Evolutionary conservation across 2,797 vertebrate genomes (phyloP).

Genomic region (Esox lucius): DNA sequence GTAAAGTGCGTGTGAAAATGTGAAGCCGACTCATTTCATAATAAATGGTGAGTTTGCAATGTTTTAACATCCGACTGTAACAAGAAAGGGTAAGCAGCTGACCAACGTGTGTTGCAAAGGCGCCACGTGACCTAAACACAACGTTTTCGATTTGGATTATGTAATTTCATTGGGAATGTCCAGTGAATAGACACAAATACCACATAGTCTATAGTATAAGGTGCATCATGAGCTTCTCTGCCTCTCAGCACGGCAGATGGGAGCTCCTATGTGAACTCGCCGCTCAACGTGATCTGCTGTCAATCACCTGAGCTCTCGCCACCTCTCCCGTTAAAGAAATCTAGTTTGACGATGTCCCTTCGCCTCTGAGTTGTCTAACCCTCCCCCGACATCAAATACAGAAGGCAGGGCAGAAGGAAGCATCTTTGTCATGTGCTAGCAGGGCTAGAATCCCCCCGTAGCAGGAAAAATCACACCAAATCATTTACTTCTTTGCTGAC

Average conservation of each 20-base stretch:
- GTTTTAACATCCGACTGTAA: neutral
- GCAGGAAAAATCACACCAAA: neutral
- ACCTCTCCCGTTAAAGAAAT: neutral
- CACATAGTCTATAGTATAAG: too few species aligned
- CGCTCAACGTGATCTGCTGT: neutral
- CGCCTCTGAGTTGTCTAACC: conserved; percentile 9
- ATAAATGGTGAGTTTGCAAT: neutral
- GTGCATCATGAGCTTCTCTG: too few species aligned
- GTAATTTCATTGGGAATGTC: too few species aligned
- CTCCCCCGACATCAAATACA: neutral
- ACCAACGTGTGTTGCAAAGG: too few species aligned
- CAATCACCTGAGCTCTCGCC: neutral
- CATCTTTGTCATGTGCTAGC: neutral
- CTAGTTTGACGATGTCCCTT: conserved; percentile 16
- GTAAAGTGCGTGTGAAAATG: neutral
- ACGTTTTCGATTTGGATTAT: too few species aligned
- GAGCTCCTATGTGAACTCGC: neutral
- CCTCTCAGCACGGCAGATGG: too few species aligned
- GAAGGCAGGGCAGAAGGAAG: neutral
- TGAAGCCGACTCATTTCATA: neutral
- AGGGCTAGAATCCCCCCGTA: neutral
- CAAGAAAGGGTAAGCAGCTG: neutral
- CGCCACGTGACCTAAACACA: too few species aligned
- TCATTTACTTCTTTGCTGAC: neutral
- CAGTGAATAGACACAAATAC: too few species aligned